Conservation (phyloP, 2,797 vertebrate species). For the Rhinatrema bivittatum region DNA sequence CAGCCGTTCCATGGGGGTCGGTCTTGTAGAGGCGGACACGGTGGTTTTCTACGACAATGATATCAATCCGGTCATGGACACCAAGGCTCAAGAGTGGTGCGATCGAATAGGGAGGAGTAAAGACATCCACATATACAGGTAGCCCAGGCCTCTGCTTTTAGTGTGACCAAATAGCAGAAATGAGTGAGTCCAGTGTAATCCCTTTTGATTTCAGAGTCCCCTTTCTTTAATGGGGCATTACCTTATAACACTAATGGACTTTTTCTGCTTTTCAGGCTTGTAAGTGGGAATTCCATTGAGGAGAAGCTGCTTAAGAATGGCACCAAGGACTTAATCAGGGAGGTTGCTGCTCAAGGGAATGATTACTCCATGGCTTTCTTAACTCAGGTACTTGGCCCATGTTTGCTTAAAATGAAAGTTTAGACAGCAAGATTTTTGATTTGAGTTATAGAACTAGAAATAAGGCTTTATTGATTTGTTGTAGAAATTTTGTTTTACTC, state of each 20-base stretch:
- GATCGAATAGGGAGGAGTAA: constrained; percentile 78
- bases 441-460: no score
- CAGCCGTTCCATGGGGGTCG: constrained; percentile 70
- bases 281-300: constrained; percentile 83
- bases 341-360: constrained; percentile 85
- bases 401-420: no score
- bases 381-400: constrained; percentile 76
- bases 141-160: not conserved
- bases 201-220: no score
- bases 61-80: constrained; percentile 81
- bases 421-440: no score
- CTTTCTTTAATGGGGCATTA: no score
- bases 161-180: no score
- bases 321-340: constrained; percentile 84
- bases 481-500: no score
- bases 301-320: constrained; percentile 85
- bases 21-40: constrained; percentile 76
- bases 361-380: constrained; percentile 83
- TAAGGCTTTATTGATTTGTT: no score
- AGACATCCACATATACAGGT: constrained; percentile 88
- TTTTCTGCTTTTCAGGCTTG: constrained; percentile 52
- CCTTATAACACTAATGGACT: no score
- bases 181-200: no score
- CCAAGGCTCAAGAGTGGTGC: constrained; percentile 81
- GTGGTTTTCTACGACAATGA: constrained; percentile 86